These are phyloP conservation scores for Phylloscopus collybita DNA, from an alignment of 2,797 vertebrate species.

Conservation along the genomic window DNA sequence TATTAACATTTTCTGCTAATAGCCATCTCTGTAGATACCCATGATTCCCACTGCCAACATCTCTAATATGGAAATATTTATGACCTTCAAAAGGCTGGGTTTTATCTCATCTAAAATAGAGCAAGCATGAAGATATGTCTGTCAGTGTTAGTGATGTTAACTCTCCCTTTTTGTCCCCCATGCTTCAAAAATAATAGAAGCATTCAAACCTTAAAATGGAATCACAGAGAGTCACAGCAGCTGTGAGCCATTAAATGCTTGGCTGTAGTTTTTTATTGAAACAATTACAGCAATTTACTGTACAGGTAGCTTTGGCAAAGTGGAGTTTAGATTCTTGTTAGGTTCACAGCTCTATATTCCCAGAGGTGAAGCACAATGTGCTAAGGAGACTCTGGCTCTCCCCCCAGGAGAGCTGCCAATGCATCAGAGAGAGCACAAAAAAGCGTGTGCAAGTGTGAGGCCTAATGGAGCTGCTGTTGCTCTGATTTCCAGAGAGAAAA, in stretches of 20 bases:
- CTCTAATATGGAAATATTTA: not conserved
- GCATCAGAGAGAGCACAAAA: not conserved
- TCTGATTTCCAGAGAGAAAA: not conserved
- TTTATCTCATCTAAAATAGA: not conserved
- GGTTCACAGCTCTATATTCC: not conserved
- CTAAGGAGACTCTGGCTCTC: not conserved
- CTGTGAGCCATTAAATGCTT: not conserved
- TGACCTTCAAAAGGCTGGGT: not conserved
- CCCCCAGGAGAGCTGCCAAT: not conserved
- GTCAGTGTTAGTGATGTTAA: not conserved
- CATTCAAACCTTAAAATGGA: not conserved
- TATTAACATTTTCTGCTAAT: not conserved
- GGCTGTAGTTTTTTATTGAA: not conserved
- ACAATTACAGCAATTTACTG: not conserved
- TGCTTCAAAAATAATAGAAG: not conserved
- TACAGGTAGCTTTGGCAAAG: slow-evolving; percentile 14
- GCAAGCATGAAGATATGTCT: not conserved
- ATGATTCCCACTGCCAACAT: not conserved
- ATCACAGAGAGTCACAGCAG: not conserved
- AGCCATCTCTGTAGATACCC: not conserved
- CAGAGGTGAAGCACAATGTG: not conserved
- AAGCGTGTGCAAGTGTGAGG: fast-evolving
- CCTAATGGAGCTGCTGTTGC: not conserved
- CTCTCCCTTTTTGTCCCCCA: not conserved
- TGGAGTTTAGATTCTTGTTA: not conserved